Conservation (phyloP, 35 echinoderm and acorn worm species). For the Eucidaris tribuloides region DNA sequence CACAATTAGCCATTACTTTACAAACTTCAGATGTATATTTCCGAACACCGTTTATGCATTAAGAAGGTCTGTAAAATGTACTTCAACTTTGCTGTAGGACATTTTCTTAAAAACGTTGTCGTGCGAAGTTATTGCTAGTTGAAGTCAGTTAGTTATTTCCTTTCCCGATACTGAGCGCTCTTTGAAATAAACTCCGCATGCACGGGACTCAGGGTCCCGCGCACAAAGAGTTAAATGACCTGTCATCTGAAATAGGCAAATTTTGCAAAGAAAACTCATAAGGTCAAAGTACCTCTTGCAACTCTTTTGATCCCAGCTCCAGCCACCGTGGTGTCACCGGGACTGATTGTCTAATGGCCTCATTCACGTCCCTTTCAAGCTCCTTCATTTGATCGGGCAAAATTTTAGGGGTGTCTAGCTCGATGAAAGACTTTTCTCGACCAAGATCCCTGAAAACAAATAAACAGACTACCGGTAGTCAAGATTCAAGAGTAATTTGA, state of each 20-base stretch:
- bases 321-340: constrained; percentile 71
- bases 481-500: background rate
- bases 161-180: too few species aligned
- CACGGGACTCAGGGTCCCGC: too few species aligned
- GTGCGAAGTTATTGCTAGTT: too few species aligned
- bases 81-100: too few species aligned
- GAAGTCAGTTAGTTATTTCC: too few species aligned
- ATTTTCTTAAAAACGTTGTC: too few species aligned
- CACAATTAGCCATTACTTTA: too few species aligned
- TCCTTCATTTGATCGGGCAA: constrained; percentile 29
- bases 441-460: constrained; percentile 72
- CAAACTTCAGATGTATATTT: too few species aligned
- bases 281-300: constrained; percentile 60
- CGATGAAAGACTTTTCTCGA: constrained; percentile 88
- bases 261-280: background rate
- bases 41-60: too few species aligned
- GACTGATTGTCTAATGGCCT: constrained; percentile 70
- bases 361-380: constrained; percentile 70
- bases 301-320: constrained; percentile 60
- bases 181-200: too few species aligned
- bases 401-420: constrained; percentile 82
- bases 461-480: background rate
- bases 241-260: too few species aligned
- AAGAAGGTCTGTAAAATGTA: too few species aligned
- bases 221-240: background rate